phyloP scores from a whole-genome alignment of 2,888 invertebrate genomes.

The Altica lythri region DNA sequence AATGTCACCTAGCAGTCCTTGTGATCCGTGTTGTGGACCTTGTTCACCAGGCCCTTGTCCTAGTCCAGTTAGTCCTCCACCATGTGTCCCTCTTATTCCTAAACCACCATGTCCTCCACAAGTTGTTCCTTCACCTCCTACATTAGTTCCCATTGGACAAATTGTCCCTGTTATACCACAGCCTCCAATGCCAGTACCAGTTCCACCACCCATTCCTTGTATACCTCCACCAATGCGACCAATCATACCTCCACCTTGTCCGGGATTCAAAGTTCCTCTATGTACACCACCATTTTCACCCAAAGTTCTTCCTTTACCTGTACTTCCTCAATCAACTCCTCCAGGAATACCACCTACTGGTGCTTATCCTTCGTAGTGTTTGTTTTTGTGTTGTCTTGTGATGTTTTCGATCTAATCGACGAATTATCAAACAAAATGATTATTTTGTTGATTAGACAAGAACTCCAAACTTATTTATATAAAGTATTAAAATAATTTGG shows the following conservation, averaged over 20 bases:
- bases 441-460: too few species aligned
- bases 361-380: too few species aligned
- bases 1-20: too few species aligned
- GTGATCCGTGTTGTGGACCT: conserved; percentile 23
- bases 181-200: conserved; percentile 7
- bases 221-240: background rate
- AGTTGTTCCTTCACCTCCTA: conserved; percentile 1
- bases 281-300: background rate
- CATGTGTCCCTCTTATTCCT: conserved; percentile 46
- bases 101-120: conserved; percentile 48
- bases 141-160: conserved; percentile 2
- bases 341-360: background rate
- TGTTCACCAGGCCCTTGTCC: conserved; percentile 36
- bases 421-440: too few species aligned
- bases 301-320: background rate
- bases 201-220: conserved; percentile 2
- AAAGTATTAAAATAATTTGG: too few species aligned
- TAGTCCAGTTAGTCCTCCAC: conserved; percentile 34
- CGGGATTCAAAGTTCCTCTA: background rate
- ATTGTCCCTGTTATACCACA: conserved; percentile 6
- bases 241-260: background rate
- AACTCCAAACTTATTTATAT: too few species aligned
- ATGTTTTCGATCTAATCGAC: too few species aligned
- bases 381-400: too few species aligned
- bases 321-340: background rate